phyloP scores from a whole-genome alignment of 1,140 invertebrate genomes.

The Microplitis demolitor region DNA sequence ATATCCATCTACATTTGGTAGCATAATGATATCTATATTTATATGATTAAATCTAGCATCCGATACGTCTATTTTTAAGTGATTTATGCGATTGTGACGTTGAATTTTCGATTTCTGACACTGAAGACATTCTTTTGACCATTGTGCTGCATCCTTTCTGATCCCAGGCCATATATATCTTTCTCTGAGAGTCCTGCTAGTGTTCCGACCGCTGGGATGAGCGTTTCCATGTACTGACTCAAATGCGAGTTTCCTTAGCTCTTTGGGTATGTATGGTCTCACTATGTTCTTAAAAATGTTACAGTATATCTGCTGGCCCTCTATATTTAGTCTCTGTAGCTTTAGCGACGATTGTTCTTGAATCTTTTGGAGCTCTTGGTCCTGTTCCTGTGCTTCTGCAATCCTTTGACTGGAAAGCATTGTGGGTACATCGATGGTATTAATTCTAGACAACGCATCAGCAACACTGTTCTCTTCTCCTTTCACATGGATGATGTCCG shows the following conservation, averaged over 20 bases:
- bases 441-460: slow-evolving; percentile 4
- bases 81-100: not conserved
- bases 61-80: not conserved
- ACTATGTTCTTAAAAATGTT: slow-evolving; percentile 21
- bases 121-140: not conserved
- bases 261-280: slow-evolving; percentile 33
- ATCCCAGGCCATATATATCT: slow-evolving; percentile 35
- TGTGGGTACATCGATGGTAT: slow-evolving; percentile 14
- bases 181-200: slow-evolving; percentile 25
- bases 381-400: not conserved
- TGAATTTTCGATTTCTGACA: slow-evolving; percentile 25
- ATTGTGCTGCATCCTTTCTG: slow-evolving; percentile 11
- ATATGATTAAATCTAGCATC: slow-evolving; percentile 36
- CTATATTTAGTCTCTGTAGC: not conserved
- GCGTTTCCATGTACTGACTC: slow-evolving; percentile 33
- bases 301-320: slow-evolving; percentile 7
- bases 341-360: slow-evolving; percentile 16
- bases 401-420: not conserved
- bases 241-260: slow-evolving; percentile 30
- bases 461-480: slow-evolving; percentile 37
- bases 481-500: slow-evolving; percentile 40
- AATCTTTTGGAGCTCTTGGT: slow-evolving; percentile 32
- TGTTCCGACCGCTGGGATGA: slow-evolving; percentile 32
- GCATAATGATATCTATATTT: not conserved
- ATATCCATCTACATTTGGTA: slow-evolving; percentile 35